Percentiles rank a stretch among this genome's conserved stretches.
These are phyloP conservation scores for Bradynema listronoti DNA, from an alignment of 1,140 invertebrate genomes.

Conservation along the genomic window DNA sequence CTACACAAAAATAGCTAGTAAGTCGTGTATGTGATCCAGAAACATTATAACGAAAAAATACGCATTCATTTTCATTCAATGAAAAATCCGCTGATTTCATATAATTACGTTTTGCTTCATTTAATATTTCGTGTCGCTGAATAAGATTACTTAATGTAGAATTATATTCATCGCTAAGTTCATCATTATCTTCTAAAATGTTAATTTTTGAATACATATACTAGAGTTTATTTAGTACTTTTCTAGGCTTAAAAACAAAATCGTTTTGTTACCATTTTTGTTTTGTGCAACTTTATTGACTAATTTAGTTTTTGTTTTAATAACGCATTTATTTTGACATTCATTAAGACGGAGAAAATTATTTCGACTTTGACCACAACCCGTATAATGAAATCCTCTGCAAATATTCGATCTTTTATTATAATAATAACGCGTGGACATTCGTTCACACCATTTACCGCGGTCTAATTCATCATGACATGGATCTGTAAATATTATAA, in stretches of 20 bases:
- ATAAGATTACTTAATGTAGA: constrained; percentile 2
- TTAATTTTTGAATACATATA: too few relatives aligned
- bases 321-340: constrained; percentile 31
- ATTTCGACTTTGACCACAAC: constrained; percentile 47
- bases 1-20: constrained; percentile 37
- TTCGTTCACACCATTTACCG: constrained; percentile 48
- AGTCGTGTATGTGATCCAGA: constrained; percentile 27
- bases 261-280: background rate
- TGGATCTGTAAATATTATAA: constrained; percentile 28
- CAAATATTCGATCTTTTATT: constrained; percentile 38
- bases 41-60: constrained; percentile 37
- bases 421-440: constrained; percentile 51
- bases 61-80: constrained; percentile 27
- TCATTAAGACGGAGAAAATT: constrained; percentile 41
- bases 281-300: background rate
- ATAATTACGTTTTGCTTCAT: constrained; percentile 17
- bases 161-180: constrained; percentile 6
- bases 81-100: constrained; percentile 34
- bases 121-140: background rate
- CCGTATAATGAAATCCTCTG: constrained; percentile 53
- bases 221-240: too few relatives aligned
- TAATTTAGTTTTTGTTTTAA: background rate
- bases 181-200: background rate
- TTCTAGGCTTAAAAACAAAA: too few relatives aligned
- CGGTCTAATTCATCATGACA: constrained; percentile 44